A percentile compares a stretch with the other conserved stretches of the same genome.
Conservation (phyloP, 2,797 vertebrate genomes). For the Pipistrellus nathusii region DNA sequence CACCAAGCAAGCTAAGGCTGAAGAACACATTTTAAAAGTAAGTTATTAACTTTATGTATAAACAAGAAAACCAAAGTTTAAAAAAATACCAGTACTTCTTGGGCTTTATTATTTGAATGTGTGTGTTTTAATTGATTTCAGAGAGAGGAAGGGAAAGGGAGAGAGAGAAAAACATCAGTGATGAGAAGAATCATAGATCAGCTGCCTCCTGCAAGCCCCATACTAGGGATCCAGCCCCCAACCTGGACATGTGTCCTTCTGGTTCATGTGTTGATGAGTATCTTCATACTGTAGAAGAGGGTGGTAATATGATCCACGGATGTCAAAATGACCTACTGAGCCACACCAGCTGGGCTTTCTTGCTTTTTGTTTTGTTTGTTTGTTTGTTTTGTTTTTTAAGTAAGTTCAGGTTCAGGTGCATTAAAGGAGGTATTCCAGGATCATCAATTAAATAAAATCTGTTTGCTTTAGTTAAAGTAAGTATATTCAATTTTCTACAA, state of each 20-base stretch:
- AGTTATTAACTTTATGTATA: conserved; percentile 70
- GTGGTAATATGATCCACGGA: too few species aligned
- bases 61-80: neutral
- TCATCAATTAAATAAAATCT: neutral
- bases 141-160: neutral
- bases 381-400: neutral
- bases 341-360: neutral
- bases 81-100: neutral
- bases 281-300: too few species aligned
- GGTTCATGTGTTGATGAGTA: neutral
- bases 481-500: neutral
- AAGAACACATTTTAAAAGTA: conserved; percentile 96
- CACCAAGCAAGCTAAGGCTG: conserved; percentile 89
- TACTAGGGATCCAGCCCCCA: neutral
- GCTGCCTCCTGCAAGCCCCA: neutral
- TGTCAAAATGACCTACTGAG: neutral
- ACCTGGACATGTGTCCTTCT: neutral
- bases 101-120: neutral
- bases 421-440: neutral
- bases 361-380: neutral
- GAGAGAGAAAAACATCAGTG: neutral
- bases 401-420: neutral
- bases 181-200: neutral
- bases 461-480: neutral
- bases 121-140: neutral